Base-by-base conservation (phyloP, 2,113 vertebrate species). In the Echinops telfairi region DNA sequence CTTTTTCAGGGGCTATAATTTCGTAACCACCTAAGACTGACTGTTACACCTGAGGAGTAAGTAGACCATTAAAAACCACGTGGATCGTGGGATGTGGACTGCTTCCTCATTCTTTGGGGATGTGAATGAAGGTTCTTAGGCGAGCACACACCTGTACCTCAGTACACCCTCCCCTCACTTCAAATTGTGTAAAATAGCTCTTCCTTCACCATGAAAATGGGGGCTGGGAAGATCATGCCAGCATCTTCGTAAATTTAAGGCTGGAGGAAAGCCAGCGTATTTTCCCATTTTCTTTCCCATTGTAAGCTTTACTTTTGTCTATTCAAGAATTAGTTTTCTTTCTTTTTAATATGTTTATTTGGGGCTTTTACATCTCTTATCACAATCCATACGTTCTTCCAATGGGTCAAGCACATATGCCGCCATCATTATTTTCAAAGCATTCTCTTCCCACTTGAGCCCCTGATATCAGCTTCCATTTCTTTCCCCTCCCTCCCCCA, bases 31-130 rank as follows among this genome's bases (percentile, higher is more conserved):
- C 5, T 53, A 53, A 78, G 83, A 97, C 81, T 87, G 81, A 95
- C 62, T 90, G 43, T 86, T 76, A 96, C 47, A 53, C 38, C 47
- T 93, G 96, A 95, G 40, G 94, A 97, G 91, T 31, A 70, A 97
- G 91, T 31, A 70, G 40, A 25, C 77, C 95, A 95, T 33, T 0
- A 91, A 0, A 62, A 96, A 66, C 68, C 66, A 23, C 76, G 83
- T 89, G 68, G 71, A 84, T 73, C 93, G 86, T 53, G 47, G 76
- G 36, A 92, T 79, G 66, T 73, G 68, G 31, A 80, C 47, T 66
- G 77, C 64, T 97, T 96, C 85, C 79, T 70, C 27, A 5, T 77
- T 91, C 38, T 90, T 87, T 60, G 66, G 66, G 31, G 66, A 31
- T 20, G 9, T 73, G 57, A 12, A 47, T 43, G 82, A 75, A 93